Evolutionary conservation across 2,888 invertebrate species (phyloP).

Genomic region (Noctuana brunneofusca): DNA sequence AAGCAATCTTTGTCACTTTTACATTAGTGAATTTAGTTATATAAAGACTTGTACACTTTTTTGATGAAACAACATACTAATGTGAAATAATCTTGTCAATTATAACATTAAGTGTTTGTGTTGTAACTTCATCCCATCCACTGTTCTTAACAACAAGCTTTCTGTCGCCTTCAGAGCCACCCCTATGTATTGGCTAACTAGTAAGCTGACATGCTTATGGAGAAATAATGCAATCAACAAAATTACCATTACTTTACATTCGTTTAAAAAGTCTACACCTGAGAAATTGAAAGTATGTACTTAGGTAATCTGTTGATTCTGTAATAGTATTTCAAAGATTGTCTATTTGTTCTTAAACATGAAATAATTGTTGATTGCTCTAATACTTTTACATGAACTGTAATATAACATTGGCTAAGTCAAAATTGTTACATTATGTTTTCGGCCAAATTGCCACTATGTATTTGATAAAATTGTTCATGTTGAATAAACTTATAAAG

Average conservation of each 20-base stretch:
- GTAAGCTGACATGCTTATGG: conserved; percentile 14
- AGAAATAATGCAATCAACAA: conserved; percentile 16
- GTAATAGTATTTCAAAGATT: neutral
- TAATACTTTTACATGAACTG: neutral
- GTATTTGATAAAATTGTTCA: conserved; percentile 13
- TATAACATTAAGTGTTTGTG: neutral
- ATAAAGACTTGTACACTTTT: too few species aligned
- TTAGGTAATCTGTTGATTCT: neutral
- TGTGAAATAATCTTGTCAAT: neutral
- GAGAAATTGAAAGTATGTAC: neutral
- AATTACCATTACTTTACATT: neutral
- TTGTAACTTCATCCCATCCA: conserved; percentile 26
- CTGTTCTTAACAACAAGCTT: conserved; percentile 30
- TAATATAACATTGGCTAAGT: conserved; percentile 14
- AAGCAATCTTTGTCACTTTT: neutral
- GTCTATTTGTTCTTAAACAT: neutral
- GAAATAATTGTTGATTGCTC: conserved; percentile 11
- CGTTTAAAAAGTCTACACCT: too few species aligned
- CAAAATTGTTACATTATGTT: conserved; percentile 8
- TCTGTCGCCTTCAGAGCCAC: conserved; percentile 36
- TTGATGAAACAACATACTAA: neutral
- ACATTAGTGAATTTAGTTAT: neutral
- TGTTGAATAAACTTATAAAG: conserved; percentile 10
- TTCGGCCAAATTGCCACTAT: neutral
- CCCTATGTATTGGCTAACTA: conserved; percentile 14